phyloP scores from a whole-genome alignment of 2,797 vertebrate genomes.

The Gypaetus barbatus region DNA sequence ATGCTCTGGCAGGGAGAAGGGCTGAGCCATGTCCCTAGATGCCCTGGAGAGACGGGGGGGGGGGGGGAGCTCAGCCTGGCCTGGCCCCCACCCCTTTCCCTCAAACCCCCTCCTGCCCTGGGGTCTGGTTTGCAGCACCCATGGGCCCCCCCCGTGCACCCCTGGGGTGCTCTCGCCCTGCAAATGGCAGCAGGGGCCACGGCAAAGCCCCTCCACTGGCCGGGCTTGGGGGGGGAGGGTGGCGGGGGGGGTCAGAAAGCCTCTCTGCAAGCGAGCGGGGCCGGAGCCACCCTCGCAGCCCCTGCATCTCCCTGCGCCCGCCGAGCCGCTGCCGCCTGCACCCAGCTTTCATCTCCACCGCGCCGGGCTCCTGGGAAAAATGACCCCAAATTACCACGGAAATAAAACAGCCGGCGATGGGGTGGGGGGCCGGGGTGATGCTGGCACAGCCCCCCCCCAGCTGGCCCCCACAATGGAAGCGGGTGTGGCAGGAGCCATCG shows the following conservation, averaged over 20 bases:
- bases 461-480: slow-evolving; percentile 29
- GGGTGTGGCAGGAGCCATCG: slow-evolving; percentile 47
- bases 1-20: neutral
- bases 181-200: neutral
- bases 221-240: no score
- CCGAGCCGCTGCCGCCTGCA: neutral
- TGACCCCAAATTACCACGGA: neutral
- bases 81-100: neutral
- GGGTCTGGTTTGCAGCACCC: neutral
- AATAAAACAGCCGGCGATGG: neutral
- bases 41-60: neutral
- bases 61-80: neutral
- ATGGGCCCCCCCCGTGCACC: rapidly evolving
- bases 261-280: neutral
- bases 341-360: neutral
- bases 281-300: neutral
- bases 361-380: neutral
- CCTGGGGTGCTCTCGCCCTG: neutral
- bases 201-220: neutral
- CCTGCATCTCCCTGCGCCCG: neutral
- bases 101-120: neutral
- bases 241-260: neutral
- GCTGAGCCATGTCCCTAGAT: neutral
- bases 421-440: neutral
- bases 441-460: neutral